Evolutionary conservation across 1,140 invertebrate genomes (phyloP), one percentile per base, ranked within the genome.

Genomic region (Caenorhabditis inopinata): DNA sequence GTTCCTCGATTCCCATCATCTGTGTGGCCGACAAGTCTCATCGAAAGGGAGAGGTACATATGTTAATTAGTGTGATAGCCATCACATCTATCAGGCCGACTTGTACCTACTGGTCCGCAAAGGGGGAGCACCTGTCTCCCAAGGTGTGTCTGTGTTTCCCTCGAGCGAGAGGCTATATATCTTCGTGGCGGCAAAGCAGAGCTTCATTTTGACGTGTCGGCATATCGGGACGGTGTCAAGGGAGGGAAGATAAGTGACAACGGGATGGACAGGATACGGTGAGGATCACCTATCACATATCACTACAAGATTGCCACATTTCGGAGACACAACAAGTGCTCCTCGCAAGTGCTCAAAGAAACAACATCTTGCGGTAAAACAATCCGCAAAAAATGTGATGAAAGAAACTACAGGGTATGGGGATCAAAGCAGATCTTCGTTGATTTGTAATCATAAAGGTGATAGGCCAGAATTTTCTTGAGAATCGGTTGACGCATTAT

Each of bases 41-140:
- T 21, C 18, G 18, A 21, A 32, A 6, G 25, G 11, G n/a, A 35
- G 2, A 38, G 32, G 58, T 68, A 68, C 58, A 68, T 68, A 68
- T 68, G 58, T 68, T 68, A 68, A 68, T 38, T 68, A 68, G 58
- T 68, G 58, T 68, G 58, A 68, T 68, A 68, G 32, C 27, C 58
- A 68, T 68, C 58, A 68, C 58, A 68, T 58, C 53, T 32, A 68
- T 53, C 49, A 53, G 49, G 53, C 53, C 53, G 53, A 58, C 29
- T 6, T 58, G 49, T 53, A 25, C 49, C 53, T 18, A 5, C 32
- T 7, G 5, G 38, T 42, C 38, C 38, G 38, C 38, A 42, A 42
- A 42, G 38, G 14, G 38, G 25, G 32, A 27, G 38, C 58, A 68
- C 58, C 58, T 68, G 58, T 38, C 32, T 32, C 47, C 1, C 53